Evolutionary conservation across 2,113 vertebrate species (phyloP).

Genomic region (Sclerurus mexicanus): DNA sequence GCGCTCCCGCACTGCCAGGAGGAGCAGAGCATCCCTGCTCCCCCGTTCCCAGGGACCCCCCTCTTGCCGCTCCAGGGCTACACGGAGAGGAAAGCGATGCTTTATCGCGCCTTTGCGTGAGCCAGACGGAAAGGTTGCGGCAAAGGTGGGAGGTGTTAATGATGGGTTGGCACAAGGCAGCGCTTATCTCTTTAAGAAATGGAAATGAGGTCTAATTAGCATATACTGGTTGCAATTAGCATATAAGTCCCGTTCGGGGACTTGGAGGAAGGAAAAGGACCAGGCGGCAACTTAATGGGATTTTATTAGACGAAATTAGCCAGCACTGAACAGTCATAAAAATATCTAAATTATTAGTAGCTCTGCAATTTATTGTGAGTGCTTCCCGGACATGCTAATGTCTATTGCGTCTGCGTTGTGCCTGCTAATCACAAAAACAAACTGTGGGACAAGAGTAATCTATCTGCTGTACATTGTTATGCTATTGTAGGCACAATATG

Average conservation of each 20-base stretch:
- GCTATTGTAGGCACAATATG: background rate
- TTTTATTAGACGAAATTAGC: constrained; percentile 81
- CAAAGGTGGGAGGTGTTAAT: constrained; percentile 47
- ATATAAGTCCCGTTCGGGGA: constrained; percentile 80
- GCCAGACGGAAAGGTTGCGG: constrained; percentile 52
- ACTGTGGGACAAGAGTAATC: constrained; percentile 15
- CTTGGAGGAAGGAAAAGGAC: constrained; percentile 73
- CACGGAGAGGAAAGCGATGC: background rate
- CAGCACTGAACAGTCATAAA: constrained; percentile 78
- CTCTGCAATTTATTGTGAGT: constrained; percentile 74
- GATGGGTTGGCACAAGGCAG: constrained; percentile 58
- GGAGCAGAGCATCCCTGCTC: background rate
- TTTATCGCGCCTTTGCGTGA: constrained; percentile 28
- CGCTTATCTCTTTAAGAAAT: constrained; percentile 80
- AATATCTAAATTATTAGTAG: constrained; percentile 81
- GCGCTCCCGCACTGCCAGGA: background rate
- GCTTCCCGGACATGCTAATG: constrained; percentile 70
- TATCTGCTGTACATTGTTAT: background rate
- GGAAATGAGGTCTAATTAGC: constrained; percentile 79
- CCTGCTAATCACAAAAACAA: constrained; percentile 58
- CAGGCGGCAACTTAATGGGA: constrained; percentile 76
- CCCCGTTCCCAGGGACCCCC: background rate
- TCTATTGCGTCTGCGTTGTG: constrained; percentile 46
- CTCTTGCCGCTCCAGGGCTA: background rate
- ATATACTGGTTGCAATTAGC: constrained; percentile 80